Conservation (phyloP, 2,888 invertebrate species). For the Protophormia terraenovae region DNA sequence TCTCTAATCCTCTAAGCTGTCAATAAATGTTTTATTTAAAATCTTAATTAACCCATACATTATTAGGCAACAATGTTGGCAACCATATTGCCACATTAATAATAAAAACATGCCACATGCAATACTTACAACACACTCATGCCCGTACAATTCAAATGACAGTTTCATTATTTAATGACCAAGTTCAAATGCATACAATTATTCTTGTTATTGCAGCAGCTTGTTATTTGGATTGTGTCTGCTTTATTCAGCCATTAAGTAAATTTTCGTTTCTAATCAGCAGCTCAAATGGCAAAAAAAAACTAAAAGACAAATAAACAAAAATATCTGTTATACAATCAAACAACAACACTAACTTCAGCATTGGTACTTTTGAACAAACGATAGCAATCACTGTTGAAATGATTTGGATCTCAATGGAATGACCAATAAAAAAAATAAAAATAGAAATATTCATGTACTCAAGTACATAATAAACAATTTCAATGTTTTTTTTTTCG, state of each 20-base stretch:
- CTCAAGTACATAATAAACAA: not conserved
- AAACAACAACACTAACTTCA: not conserved
- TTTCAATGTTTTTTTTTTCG: constrained; percentile 29
- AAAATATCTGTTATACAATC: constrained; percentile 11
- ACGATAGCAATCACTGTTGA: constrained; percentile 46
- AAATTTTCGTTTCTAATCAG: constrained; percentile 11
- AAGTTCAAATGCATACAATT: constrained; percentile 58
- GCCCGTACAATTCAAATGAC: constrained; percentile 30
- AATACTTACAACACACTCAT: not conserved
- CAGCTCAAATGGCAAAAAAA: not conserved
- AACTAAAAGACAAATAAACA: not conserved
- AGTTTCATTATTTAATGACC: constrained; percentile 48
- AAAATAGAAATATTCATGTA: not conserved
- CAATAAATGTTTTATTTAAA: not conserved
- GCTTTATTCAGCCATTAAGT: not conserved
- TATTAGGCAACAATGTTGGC: constrained; percentile 3
- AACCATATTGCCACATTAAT: not conserved
- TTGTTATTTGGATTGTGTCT: not conserved
- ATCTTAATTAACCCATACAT: not conserved
- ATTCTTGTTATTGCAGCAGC: constrained; percentile 28
- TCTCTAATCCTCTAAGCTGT: not conserved
- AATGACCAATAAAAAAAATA: constrained; percentile 32
- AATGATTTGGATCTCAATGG: constrained; percentile 38
- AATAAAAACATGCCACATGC: constrained; percentile 23
- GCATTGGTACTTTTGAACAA: not conserved